These are phyloP conservation scores for Corythornis madagascariensis DNA, from an alignment of 2,113 vertebrate species.

Conservation along the genomic window DNA sequence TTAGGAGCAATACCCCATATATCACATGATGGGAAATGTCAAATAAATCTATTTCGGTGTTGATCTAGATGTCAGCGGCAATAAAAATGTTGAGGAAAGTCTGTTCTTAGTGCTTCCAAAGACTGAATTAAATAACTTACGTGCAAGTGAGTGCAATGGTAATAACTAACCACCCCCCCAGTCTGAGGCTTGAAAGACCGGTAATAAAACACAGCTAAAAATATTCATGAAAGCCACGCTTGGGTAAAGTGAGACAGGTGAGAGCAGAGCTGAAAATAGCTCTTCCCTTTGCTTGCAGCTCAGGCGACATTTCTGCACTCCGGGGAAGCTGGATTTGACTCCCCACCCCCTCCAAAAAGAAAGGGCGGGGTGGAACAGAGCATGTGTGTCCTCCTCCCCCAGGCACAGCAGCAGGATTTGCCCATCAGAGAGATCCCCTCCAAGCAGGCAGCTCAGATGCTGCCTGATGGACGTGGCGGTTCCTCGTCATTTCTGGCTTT, in stretches of 20 bases:
- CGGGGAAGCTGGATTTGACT: neutral
- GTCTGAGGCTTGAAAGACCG: neutral
- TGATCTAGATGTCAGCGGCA: neutral
- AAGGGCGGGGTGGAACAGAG: neutral
- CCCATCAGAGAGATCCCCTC: neutral
- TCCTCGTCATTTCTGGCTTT: neutral
- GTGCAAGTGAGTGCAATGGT: neutral
- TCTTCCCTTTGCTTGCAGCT: neutral
- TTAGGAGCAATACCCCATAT: neutral
- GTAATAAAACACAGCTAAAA: neutral
- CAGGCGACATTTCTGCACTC: neutral
- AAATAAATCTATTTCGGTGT: neutral
- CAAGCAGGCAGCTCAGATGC: neutral
- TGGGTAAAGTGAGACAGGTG: neutral
- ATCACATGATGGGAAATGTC: neutral
- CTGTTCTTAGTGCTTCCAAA: neutral
- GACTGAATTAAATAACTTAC: neutral
- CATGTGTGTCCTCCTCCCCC: neutral
- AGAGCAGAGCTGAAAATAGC: neutral
- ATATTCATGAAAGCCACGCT: neutral
- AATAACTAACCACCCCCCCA: neutral
- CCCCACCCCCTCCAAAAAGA: neutral
- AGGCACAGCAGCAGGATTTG: neutral
- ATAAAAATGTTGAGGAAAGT: neutral
- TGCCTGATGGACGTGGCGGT: rapidly evolving